phyloP scores from a whole-genome alignment of 2,888 invertebrate species.

The Ophioninae sp. region DNA sequence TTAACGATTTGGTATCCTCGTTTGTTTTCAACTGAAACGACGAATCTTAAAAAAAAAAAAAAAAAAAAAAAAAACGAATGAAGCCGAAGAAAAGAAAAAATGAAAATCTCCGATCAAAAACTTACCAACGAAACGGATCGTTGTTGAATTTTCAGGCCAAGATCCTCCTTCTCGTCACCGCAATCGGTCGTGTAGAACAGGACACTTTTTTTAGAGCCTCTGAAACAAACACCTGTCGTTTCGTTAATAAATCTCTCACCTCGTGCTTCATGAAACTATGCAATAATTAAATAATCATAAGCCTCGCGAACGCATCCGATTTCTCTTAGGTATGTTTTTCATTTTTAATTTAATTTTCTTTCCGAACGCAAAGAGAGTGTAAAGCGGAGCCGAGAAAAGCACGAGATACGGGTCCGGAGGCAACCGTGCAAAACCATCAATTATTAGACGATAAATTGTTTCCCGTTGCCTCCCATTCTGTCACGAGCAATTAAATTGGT shows the following conservation, averaged over 20 bases:
- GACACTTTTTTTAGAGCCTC: slow-evolving; percentile 78
- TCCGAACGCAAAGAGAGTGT: slow-evolving; percentile 5
- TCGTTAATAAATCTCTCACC: slow-evolving; percentile 40
- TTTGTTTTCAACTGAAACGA: background rate
- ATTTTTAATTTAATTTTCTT: background rate
- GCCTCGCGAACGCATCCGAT: slow-evolving; percentile 10
- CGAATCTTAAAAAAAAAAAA: too few species aligned
- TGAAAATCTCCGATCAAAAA: background rate
- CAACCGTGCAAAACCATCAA: slow-evolving; percentile 65
- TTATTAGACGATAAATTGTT: slow-evolving; percentile 70
- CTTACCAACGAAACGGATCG: slow-evolving; percentile 77
- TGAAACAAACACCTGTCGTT: slow-evolving; percentile 69
- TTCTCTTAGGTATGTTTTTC: background rate
- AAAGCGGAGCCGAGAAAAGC: slow-evolving; percentile 36
- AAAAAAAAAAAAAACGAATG: background rate
- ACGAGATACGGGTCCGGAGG: slow-evolving; percentile 40
- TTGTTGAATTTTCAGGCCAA: slow-evolving; percentile 74
- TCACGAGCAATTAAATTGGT: slow-evolving; percentile 68
- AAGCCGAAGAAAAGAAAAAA: background rate
- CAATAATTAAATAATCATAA: slow-evolving; percentile 25
- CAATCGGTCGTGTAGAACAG: slow-evolving; percentile 78
- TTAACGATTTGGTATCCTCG: background rate
- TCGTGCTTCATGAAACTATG: background rate
- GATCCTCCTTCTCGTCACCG: slow-evolving; percentile 76
- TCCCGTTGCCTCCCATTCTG: slow-evolving; percentile 59